Evolutionary conservation across 2,797 vertebrate genomes (phyloP), one percentile per base, ranked within the genome.

Genomic region (Coreius guichenoti): DNA sequence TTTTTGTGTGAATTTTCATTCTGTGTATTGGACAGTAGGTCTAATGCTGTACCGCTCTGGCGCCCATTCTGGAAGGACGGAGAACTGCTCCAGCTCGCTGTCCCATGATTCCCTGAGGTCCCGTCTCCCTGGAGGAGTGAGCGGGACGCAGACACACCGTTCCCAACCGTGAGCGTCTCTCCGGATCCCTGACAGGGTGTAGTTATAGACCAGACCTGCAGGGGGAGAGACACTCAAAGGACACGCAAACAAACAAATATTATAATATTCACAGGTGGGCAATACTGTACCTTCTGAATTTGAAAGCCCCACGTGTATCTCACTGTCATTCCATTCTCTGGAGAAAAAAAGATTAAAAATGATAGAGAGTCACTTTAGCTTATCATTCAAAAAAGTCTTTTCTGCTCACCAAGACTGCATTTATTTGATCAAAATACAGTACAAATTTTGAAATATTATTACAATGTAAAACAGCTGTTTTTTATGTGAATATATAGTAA

Each of bases 221-320:
- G 49, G 49, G 5, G 49, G 49, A 19, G 49, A 51, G 2, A 8
- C 39, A 43, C 39, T 43, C 9, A 11, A 43, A 43, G 8, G 0
- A 43, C 39, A 43, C 39, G 9, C 2, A 1, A 31, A 29, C 26
- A 36, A 3, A 36, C 1, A 9, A 1, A 17, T 8, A 33, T 0
- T 2, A 0, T 0, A 13, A 6, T 3, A 19, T 65, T 7, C 17
- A 43, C 31, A 61, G 21, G 0, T 11, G 75, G 47, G 1, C 3
- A 17, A 8, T 23, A 51, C 12, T 5, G 6, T 90, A 96, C 96
- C 96, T 3, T 49, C 39, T 4, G 92, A 93, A 8, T 87, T 93
- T 76, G 94, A 94, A 86, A 97, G 92, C 14, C 96, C 96, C 5
- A 97, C 95, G 0, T 97, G 96, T 0, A 97, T 94, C 77, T 97